Percentiles rank a stretch among this genome's conserved stretches.
Evolutionary conservation across 2,113 vertebrate genomes (phyloP).

Genomic region (Camelus bactrianus): DNA sequence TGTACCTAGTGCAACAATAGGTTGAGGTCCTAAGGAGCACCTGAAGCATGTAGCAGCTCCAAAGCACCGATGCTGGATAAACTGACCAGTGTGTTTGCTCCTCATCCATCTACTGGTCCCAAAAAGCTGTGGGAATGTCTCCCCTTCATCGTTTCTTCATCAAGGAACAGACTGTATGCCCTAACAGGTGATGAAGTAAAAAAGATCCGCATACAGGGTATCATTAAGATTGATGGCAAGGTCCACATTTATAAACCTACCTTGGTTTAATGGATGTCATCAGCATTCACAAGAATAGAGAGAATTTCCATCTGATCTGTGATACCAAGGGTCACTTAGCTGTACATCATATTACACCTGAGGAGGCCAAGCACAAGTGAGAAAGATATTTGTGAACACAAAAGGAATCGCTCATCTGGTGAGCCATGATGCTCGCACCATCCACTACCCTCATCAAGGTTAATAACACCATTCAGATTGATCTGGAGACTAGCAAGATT

Average conservation of each 20-base stretch:
- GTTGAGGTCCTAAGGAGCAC: constrained; percentile 93
- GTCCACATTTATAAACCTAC: constrained; percentile 95
- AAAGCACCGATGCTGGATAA: constrained; percentile 94
- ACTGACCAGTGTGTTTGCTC: constrained; percentile 94
- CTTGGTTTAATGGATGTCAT: constrained; percentile 98
- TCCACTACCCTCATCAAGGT: not conserved
- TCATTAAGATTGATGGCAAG: constrained; percentile 81
- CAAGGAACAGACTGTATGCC: constrained; percentile 93
- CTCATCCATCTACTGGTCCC: constrained; percentile 95
- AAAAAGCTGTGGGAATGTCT: constrained; percentile 96
- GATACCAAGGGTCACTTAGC: constrained; percentile 90
- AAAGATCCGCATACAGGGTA: constrained; percentile 95
- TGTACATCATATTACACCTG: not conserved
- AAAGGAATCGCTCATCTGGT: not conserved
- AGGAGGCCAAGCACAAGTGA: not conserved
- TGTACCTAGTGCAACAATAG: constrained; percentile 68
- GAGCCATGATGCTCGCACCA: not conserved
- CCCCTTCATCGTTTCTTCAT: constrained; percentile 94
- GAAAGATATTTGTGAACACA: not conserved
- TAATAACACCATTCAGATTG: not conserved
- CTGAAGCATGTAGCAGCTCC: constrained; percentile 95
- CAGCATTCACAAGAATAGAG: constrained; percentile 95
- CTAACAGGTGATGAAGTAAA: constrained; percentile 94
- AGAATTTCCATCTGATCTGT: constrained; percentile 95
- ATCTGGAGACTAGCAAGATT: not conserved